phyloP scores from a whole-genome alignment of 2,797 vertebrate species.

The Pseudomugil tenellus region DNA sequence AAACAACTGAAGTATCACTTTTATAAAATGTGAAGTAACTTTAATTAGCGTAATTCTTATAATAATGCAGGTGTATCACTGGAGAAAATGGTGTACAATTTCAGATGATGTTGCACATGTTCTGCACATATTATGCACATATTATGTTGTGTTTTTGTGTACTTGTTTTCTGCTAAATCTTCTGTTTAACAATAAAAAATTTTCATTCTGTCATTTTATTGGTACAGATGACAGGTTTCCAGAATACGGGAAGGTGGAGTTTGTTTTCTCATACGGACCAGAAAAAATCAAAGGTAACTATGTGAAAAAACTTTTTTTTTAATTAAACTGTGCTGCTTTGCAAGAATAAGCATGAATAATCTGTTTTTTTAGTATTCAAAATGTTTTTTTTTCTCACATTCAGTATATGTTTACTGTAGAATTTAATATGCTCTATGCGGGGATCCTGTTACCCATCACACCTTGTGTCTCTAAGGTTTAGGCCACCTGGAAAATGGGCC shows the following conservation, averaged over 20 bases:
- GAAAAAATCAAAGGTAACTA: slow-evolving; percentile 94
- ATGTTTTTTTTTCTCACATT: not conserved
- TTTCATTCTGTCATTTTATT: not conserved
- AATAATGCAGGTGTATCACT: not conserved
- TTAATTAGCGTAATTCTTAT: not conserved
- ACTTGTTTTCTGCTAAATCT: not conserved
- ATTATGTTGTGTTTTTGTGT: not conserved
- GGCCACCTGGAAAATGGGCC: slow-evolving; percentile 95
- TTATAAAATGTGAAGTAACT: not conserved
- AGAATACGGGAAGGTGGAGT: slow-evolving; percentile 96
- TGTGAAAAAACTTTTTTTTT: not conserved
- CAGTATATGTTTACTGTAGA: not conserved
- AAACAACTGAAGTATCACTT: not conserved
- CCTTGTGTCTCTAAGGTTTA: slow-evolving; percentile 81
- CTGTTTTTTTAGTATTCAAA: not conserved
- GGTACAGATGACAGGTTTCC: slow-evolving; percentile 92
- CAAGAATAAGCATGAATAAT: not conserved
- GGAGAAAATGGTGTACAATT: too few relatives aligned
- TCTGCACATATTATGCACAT: too few relatives aligned
- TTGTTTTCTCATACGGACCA: slow-evolving; percentile 95
- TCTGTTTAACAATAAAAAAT: not conserved
- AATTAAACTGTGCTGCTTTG: not conserved
- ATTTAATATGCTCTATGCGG: not conserved
- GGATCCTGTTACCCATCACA: slow-evolving; percentile 12
- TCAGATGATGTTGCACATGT: not conserved